Evolutionary conservation across 1,140 invertebrate species (phyloP).

Genomic region (Zaprionus lachaisei): DNA sequence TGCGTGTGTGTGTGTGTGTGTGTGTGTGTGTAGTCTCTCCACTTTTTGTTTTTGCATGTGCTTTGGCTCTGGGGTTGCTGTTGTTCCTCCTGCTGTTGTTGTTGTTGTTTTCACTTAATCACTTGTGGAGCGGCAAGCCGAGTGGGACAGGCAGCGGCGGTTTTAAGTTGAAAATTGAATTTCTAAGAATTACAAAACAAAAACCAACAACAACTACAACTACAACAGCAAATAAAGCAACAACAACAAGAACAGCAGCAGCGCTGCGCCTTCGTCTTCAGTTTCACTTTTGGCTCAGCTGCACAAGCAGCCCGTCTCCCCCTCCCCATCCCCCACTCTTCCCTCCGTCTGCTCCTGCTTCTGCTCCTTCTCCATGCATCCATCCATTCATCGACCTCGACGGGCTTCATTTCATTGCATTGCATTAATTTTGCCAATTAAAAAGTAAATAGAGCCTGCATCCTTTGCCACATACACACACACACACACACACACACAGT

Average conservation of each 20-base stretch:
- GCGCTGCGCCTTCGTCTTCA: slow-evolving; percentile 28
- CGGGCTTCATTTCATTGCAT: slow-evolving; percentile 80
- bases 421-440: slow-evolving; percentile 83
- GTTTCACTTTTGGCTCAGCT: slow-evolving; percentile 32
- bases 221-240: slow-evolving; percentile 9
- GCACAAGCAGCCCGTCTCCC: not conserved
- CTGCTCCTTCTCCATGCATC: not conserved
- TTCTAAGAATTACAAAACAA: slow-evolving; percentile 77
- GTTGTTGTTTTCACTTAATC: slow-evolving; percentile 75
- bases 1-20: slow-evolving; percentile 17
- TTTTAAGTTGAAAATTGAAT: slow-evolving; percentile 82
- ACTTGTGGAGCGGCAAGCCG: slow-evolving; percentile 62
- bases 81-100: slow-evolving; percentile 33
- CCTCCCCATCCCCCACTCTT: not conserved
- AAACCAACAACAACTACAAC: slow-evolving; percentile 31
- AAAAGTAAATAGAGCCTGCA: slow-evolving; percentile 82
- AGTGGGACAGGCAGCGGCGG: slow-evolving; percentile 36
- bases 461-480: slow-evolving; percentile 52
- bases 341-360: not conserved
- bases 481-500: not conserved
- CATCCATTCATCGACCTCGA: slow-evolving; percentile 25
- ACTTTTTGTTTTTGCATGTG: slow-evolving; percentile 66
- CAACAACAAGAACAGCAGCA: slow-evolving; percentile 33
- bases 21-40: not conserved
- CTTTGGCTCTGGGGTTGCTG: slow-evolving; percentile 27